Base-by-base conservation (phyloP, 2,888 invertebrate genomes). In the Scaptomyza polygonia region DNA sequence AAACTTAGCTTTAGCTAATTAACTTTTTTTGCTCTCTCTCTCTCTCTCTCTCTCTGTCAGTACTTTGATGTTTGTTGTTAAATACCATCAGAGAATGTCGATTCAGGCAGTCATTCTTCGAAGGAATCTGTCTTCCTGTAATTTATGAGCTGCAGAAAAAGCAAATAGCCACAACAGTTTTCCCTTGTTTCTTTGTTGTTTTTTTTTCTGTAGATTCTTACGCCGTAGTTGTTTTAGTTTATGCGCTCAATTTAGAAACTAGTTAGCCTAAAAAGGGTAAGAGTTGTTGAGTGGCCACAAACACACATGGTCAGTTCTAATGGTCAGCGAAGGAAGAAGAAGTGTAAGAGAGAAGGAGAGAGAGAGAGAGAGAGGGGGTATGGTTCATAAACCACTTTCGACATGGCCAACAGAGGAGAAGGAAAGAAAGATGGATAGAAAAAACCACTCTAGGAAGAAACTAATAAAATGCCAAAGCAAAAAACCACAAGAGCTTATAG, bases 171-270 rank as follows among this genome's bases (percentile, higher is more conserved):
- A 25, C 32, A 52, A 44, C 61, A 52, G 55, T 71, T 68, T 84
- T 76, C 53, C 77, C n/a, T n/a, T n/a, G n/a, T n/a, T n/a, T n/a
- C n/a, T n/a, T n/a, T n/a, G n/a, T n/a, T 53, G n/a, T 30, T 36
- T 30, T 34, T 43, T 16, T 36, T 16, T 62, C 62, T 53, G 32
- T n/a, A n/a, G 64, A 54, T 53, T 62, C 67, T 52, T 67, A 40
- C 21, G 32, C 54, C 62, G 48, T 69, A 69, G 73, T 77, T 79
- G 79, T 67, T 85, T 83, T 79, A 82, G 80, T 86, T 80, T 83
- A 79, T 79, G 79, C 79, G 86, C 84, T 83, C 84, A 84, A 84
- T 84, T 84, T 84, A 71, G 86, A 79, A 86, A 86, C 84, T 83
- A 83, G 86, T 84, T 84, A 74, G 83, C 68, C 74, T 68, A 67